These are phyloP conservation scores for Drosophila equinoxialis DNA, from an alignment of 1,140 invertebrate genomes.

Conservation along the genomic window DNA sequence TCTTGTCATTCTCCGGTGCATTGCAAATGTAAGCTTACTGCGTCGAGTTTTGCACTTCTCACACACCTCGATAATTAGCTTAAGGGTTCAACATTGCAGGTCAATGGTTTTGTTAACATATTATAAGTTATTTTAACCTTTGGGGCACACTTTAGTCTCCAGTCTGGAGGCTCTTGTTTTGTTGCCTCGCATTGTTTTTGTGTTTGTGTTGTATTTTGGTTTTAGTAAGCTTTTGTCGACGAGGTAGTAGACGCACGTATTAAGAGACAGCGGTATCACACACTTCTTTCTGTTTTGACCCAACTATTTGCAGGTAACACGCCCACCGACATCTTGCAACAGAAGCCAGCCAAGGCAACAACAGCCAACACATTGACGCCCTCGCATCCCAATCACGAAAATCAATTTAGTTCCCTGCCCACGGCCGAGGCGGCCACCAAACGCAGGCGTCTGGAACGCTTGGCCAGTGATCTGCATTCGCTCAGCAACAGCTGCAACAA, in stretches of 20 bases:
- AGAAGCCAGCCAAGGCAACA: conserved; percentile 74
- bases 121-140: conserved; percentile 80
- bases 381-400: conserved; percentile 31
- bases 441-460: conserved; percentile 50
- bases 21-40: conserved; percentile 15
- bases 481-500: conserved; percentile 21
- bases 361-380: conserved; percentile 56
- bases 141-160: conserved; percentile 58
- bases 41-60: conserved; percentile 34
- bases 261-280: neutral
- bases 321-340: conserved; percentile 74
- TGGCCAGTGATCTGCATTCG: conserved; percentile 35
- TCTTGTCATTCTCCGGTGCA: neutral
- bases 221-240: conserved; percentile 35
- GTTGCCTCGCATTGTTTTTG: conserved; percentile 17
- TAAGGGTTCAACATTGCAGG: conserved; percentile 74
- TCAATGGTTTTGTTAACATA: conserved; percentile 80
- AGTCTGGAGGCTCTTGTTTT: conserved; percentile 35
- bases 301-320: conserved; percentile 65
- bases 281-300: neutral
- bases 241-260: conserved; percentile 13
- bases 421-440: conserved; percentile 62
- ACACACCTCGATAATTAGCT: conserved; percentile 74
- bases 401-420: conserved; percentile 58
- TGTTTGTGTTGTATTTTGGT: neutral